These are phyloP conservation scores for Neogobius melanostomus DNA, from an alignment of 2,113 vertebrate genomes.

Conservation along the genomic window DNA sequence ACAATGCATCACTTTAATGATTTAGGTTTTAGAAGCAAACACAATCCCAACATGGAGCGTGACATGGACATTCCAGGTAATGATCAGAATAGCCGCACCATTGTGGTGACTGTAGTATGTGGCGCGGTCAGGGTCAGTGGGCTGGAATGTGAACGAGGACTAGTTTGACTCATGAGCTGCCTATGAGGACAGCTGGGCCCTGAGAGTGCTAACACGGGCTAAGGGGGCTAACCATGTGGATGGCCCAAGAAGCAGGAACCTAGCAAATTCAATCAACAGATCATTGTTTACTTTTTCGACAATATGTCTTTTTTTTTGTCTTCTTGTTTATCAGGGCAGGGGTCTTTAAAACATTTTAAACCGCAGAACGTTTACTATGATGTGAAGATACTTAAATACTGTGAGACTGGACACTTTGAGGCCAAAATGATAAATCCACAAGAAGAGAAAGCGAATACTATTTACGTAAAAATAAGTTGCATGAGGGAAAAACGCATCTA, in stretches of 20 bases:
- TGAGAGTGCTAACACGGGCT: slow-evolving; percentile 16
- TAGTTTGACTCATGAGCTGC: slow-evolving; percentile 53
- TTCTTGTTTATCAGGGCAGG: too few species aligned
- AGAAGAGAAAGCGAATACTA: too few species aligned
- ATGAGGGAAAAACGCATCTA: too few species aligned
- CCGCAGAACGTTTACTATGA: too few species aligned
- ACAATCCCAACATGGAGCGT: background rate
- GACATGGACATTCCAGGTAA: slow-evolving; percentile 9
- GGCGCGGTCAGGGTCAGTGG: slow-evolving; percentile 55
- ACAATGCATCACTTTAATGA: background rate
- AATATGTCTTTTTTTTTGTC: too few species aligned
- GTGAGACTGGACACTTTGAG: too few species aligned
- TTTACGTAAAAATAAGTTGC: background rate
- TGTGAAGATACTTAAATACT: too few species aligned
- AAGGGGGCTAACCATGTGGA: background rate
- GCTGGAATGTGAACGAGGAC: slow-evolving; percentile 66
- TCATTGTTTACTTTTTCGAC: background rate
- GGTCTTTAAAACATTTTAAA: too few species aligned
- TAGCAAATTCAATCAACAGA: background rate
- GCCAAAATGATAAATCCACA: too few species aligned
- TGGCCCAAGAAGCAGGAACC: background rate
- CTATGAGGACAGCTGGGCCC: slow-evolving; percentile 63
- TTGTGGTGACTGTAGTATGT: slow-evolving; percentile 41
- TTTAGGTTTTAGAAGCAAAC: background rate
- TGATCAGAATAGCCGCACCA: slow-evolving; percentile 49